A percentile compares a stretch with the other conserved stretches of the same genome.
Conservation (phyloP, 1,140 invertebrate genomes). For the Adoxophyes honmai region DNA sequence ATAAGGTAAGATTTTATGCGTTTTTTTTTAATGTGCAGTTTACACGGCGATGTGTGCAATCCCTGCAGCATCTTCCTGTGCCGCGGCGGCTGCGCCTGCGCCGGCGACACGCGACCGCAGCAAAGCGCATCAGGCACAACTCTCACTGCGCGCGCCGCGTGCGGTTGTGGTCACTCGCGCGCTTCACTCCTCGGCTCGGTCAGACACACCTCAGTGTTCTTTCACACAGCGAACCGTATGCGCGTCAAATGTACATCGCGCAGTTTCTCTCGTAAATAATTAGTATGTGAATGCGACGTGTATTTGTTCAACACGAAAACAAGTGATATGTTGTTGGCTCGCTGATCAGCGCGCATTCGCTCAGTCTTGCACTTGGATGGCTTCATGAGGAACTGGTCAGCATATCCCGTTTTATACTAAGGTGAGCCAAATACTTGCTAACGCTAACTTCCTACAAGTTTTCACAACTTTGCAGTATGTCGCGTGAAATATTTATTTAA, state of each 20-base stretch:
- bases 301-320: constrained; percentile 59
- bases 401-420: constrained; percentile 42
- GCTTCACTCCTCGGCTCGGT: constrained; percentile 31
- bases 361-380: constrained; percentile 34
- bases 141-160: constrained; percentile 71
- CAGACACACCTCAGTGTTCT: constrained; percentile 49
- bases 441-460: not conserved
- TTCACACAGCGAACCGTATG: constrained; percentile 44
- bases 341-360: constrained; percentile 42
- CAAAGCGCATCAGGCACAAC: constrained; percentile 44
- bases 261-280: constrained; percentile 65
- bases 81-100: constrained; percentile 27
- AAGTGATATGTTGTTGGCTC: constrained; percentile 66
- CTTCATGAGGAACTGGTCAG: constrained; percentile 60
- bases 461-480: not conserved
- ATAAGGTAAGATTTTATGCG: too few species aligned
- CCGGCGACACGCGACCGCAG: constrained; percentile 35
- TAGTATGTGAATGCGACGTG: constrained; percentile 71
- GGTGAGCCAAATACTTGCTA: constrained; percentile 37
- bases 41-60: not conserved
- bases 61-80: constrained; percentile 43
- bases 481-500: not conserved
- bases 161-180: constrained; percentile 54
- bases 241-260: constrained; percentile 49
- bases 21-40: too few species aligned